These are phyloP conservation scores for Andricus quercusramuli DNA, from an alignment of 2,888 invertebrate genomes.

Conservation along the genomic window DNA sequence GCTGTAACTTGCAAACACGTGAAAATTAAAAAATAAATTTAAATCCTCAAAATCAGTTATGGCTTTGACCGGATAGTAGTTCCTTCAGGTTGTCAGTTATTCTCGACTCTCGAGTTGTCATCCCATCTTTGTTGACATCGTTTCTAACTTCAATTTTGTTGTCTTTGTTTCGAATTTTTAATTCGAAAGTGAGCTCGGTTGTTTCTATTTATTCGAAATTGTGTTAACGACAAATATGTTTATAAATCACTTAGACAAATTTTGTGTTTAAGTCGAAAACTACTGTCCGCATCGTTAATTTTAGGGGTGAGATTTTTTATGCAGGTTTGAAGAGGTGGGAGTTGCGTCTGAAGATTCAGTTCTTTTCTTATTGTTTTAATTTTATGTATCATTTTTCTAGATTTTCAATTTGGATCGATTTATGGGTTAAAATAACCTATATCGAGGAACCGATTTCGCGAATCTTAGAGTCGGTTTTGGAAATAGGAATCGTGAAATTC, in stretches of 20 bases:
- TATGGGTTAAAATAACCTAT: neutral
- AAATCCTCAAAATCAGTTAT: neutral
- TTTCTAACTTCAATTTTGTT: neutral
- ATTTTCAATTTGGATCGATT: neutral
- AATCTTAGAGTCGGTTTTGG: neutral
- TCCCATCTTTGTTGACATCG: neutral
- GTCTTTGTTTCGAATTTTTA: neutral
- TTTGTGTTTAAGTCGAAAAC: neutral
- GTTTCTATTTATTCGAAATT: neutral
- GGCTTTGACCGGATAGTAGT: neutral
- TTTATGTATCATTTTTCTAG: neutral
- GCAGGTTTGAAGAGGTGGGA: neutral
- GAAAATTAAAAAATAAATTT: neutral
- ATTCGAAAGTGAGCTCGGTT: neutral
- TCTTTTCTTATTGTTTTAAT: neutral
- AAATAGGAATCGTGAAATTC: neutral
- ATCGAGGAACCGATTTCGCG: neutral
- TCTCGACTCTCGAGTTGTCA: neutral
- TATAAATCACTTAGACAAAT: neutral
- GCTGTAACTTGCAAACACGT: neutral
- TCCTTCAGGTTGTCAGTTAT: neutral
- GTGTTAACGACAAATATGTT: too few relatives aligned
- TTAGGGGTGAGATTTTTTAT: neutral
- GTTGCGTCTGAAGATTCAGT: neutral
- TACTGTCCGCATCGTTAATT: neutral